phyloP scores from a whole-genome alignment of 2,113 vertebrate genomes.

The Chloropsis cyanopogon region DNA sequence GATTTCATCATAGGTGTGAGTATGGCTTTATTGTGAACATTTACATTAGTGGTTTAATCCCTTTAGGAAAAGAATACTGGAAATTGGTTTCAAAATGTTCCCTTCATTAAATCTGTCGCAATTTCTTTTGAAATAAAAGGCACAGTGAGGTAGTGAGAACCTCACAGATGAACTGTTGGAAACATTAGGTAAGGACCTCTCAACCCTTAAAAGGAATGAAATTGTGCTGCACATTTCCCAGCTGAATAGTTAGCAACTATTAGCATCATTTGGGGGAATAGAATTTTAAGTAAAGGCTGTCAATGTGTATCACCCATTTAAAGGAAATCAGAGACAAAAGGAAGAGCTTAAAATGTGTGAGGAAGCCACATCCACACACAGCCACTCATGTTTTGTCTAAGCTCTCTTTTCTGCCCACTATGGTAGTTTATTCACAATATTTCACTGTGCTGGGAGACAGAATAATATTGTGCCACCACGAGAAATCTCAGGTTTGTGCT shows the following conservation, averaged over 20 bases:
- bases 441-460: not conserved
- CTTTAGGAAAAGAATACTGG: conserved; percentile 60
- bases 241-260: conserved; percentile 41
- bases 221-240: conserved; percentile 39
- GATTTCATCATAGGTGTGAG: conserved; percentile 56
- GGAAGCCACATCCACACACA: not conserved
- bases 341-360: not conserved
- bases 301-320: not conserved
- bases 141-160: not conserved
- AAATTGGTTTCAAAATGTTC: conserved; percentile 62
- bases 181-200: conserved; percentile 61
- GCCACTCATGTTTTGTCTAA: not conserved
- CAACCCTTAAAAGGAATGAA: conserved; percentile 48
- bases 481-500: not conserved
- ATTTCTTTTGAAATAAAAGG: conserved; percentile 64
- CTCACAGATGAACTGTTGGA: conserved; percentile 37
- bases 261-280: conserved; percentile 40
- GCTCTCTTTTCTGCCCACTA: not conserved
- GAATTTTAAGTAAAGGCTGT: conserved; percentile 24
- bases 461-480: not conserved
- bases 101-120: conserved; percentile 63
- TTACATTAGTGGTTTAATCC: conserved; percentile 60
- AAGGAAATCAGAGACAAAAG: conserved; percentile 11
- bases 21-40: conserved; percentile 59
- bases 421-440: not conserved